Evolutionary conservation across 2,113 vertebrate species (phyloP), one percentile per base, ranked within the genome.

Genomic region (Odocoileus hemionus): DNA sequence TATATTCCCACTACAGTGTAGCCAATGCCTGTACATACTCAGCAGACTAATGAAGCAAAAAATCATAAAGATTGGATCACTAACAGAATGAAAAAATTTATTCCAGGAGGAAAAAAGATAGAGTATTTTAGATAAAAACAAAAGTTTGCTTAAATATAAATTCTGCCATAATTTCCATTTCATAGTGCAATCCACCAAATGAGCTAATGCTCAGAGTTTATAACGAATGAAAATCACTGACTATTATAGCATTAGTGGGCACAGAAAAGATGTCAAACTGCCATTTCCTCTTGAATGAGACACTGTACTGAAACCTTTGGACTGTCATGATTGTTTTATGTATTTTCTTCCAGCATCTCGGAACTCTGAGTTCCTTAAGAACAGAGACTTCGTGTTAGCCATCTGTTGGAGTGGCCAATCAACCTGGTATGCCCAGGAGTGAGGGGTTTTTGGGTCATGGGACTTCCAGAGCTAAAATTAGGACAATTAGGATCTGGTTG

Each of bases 111-210:
- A 10, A 39, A 70, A 70, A 85, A 60, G 17, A 84, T 50, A 39
- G 28, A 67, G 67, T 82, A 78, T 78, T 93, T 97, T 70, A 64
- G 52, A 76, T 25, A 94, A 94, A 91, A 92, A 30, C 50, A 91
- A 86, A 91, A 91, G 8, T 25, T 84, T 21, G 54, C 58, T 84
- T 64, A 39, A 88, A 57, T 61, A 76, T 43, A 85, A 67, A 79
- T 79, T 88, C 61, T 95, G 14, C 25, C 39, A 50, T 89, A 14
- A 89, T 92, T 88, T 84, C 47, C 39, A 89, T 89, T 84, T 95
- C 55, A 70, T 6, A 85, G 57, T 57, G 25, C 25, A 85, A 84
- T 76, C 55, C 50, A 25, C 33, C 74, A 84, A 89, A 83, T 45
- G 23, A 78, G 55, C 78, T 76, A 45, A 93, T 39, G 50, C 64